phyloP scores from a whole-genome alignment of 2,113 vertebrate genomes.

The Gallinago paraguaiae region DNA sequence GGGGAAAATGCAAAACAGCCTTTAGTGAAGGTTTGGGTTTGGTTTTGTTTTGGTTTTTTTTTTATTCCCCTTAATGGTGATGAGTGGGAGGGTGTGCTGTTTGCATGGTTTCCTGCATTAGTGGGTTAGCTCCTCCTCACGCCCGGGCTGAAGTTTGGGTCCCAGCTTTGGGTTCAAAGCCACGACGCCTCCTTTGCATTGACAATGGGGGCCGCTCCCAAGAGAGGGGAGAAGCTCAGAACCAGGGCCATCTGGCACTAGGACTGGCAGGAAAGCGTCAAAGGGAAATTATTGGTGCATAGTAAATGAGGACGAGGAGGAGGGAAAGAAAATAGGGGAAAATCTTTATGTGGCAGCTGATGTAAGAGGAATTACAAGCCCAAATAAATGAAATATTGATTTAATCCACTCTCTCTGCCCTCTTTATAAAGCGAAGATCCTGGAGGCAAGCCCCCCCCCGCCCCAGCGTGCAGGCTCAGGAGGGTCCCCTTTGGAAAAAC shows the following conservation, averaged over 20 bases:
- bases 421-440: slow-evolving; percentile 27
- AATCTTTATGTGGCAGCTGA: slow-evolving; percentile 59
- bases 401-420: slow-evolving; percentile 55
- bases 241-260: slow-evolving; percentile 71
- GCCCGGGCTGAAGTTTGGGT: slow-evolving; percentile 53
- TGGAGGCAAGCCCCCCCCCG: not conserved
- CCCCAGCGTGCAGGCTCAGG: not conserved
- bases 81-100: slow-evolving; percentile 65
- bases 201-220: slow-evolving; percentile 70
- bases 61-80: not conserved
- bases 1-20: slow-evolving; percentile 67
- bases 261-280: slow-evolving; percentile 56
- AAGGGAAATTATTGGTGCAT: slow-evolving; percentile 71
- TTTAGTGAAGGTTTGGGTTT: slow-evolving; percentile 24
- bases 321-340: slow-evolving; percentile 35
- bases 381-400: slow-evolving; percentile 64
- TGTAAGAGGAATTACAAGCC: slow-evolving; percentile 64
- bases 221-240: slow-evolving; percentile 62
- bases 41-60: not conserved
- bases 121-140: slow-evolving; percentile 23
- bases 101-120: slow-evolving; percentile 65
- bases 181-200: slow-evolving; percentile 60
- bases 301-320: slow-evolving; percentile 65
- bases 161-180: slow-evolving; percentile 70
- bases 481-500: not conserved